phyloP scores from a whole-genome alignment of 2,113 vertebrate species.

The Bothrops jararaca region DNA sequence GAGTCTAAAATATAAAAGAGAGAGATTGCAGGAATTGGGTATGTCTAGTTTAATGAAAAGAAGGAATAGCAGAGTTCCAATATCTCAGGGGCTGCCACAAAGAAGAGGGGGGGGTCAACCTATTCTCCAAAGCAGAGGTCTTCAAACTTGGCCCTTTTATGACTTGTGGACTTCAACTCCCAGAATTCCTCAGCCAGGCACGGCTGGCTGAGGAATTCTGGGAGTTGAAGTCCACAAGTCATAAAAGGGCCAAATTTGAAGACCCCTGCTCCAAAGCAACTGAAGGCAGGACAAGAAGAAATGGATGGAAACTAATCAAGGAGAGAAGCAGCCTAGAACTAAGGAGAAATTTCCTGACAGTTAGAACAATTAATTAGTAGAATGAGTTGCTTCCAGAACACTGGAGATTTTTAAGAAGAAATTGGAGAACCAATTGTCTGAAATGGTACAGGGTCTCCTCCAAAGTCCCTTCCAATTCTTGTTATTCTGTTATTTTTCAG shows the following conservation, averaged over 20 bases:
- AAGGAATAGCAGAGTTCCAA: not conserved
- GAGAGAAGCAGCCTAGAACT: not conserved
- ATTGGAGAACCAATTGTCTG: not conserved
- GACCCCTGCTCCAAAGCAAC: not conserved
- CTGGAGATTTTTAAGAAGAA: not conserved
- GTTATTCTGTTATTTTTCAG: not conserved
- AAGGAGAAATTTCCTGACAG: not conserved
- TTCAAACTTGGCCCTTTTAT: too few species aligned
- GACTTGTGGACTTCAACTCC: too few species aligned
- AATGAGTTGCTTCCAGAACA: not conserved
- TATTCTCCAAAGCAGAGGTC: not conserved
- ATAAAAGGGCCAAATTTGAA: too few species aligned
- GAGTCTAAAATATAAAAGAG: not conserved
- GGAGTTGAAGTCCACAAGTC: too few species aligned
- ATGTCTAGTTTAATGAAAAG: not conserved
- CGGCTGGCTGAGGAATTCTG: too few species aligned
- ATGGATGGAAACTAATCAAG: not conserved
- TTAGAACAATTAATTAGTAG: not conserved
- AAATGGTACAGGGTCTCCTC: not conserved
- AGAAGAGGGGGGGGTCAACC: not conserved
- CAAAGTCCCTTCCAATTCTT: not conserved
- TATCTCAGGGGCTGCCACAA: not conserved
- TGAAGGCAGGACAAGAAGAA: not conserved
- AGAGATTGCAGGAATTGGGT: not conserved
- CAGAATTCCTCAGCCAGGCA: too few species aligned